Evolutionary conservation across 2,797 vertebrate species (phyloP).

Genomic region (Micromesistius poutassou): DNA sequence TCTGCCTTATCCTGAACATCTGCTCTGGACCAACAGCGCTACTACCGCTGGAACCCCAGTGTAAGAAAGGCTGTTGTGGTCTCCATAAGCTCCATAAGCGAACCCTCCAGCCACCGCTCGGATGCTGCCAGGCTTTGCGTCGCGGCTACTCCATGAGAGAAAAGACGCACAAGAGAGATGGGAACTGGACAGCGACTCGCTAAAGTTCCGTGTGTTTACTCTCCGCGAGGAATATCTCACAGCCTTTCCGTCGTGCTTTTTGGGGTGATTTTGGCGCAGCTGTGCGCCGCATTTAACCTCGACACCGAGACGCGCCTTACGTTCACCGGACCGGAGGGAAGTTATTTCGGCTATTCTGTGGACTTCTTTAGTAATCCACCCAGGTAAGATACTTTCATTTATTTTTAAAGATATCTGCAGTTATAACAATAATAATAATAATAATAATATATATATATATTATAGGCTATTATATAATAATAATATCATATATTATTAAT

Average conservation of each 20-base stretch:
- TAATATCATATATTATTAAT: too few relatives aligned
- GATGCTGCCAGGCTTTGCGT: slow-evolving; percentile 58
- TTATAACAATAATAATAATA: too few relatives aligned
- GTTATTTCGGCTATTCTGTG: slow-evolving; percentile 81
- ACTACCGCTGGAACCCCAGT: slow-evolving; percentile 29
- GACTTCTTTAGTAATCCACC: slow-evolving; percentile 75
- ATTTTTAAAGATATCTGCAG: not conserved
- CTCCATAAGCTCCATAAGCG: not conserved
- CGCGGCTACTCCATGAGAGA: slow-evolving; percentile 53
- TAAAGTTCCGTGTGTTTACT: slow-evolving; percentile 37
- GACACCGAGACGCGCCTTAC: slow-evolving; percentile 70
- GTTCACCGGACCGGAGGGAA: slow-evolving; percentile 73
- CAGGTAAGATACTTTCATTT: slow-evolving; percentile 63
- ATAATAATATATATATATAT: too few relatives aligned
- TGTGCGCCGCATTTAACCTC: slow-evolving; percentile 75
- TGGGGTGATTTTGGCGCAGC: slow-evolving; percentile 38
- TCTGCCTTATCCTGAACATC: slow-evolving; percentile 23
- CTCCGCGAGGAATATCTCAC: not conserved
- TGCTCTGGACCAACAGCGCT: slow-evolving; percentile 18
- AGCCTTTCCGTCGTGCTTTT: slow-evolving; percentile 8
- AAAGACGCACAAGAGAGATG: slow-evolving; percentile 61
- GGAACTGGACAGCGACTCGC: slow-evolving; percentile 34
- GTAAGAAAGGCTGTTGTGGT: not conserved
- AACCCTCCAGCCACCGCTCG: slow-evolving; percentile 37
- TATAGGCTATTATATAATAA: too few relatives aligned